These are phyloP conservation scores for Dunckerocampus dactyliophorus DNA, from an alignment of 2,113 vertebrate genomes.

Conservation along the genomic window DNA sequence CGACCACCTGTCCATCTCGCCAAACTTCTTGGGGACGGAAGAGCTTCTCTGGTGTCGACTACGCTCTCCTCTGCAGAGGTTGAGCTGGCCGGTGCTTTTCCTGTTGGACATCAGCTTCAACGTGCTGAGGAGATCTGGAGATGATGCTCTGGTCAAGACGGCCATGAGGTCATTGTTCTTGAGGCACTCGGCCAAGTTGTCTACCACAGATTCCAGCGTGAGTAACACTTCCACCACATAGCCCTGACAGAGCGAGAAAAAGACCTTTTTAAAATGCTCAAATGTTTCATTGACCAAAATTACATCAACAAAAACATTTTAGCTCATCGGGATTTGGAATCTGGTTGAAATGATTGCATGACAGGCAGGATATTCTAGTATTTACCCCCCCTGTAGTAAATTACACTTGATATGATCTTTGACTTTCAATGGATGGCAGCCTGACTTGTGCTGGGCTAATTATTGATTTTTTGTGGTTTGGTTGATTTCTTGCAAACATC, in stretches of 20 bases:
- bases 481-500: too few relatives aligned
- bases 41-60: conserved; percentile 90
- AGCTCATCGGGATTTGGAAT: too few relatives aligned
- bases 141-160: conserved; percentile 83
- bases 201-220: conserved; percentile 90
- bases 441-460: too few relatives aligned
- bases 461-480: too few relatives aligned
- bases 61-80: conserved; percentile 77
- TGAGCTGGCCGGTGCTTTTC: conserved; percentile 89
- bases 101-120: conserved; percentile 82
- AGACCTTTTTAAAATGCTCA: too few relatives aligned
- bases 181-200: conserved; percentile 91
- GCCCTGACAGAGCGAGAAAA: conserved; percentile 70
- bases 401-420: too few relatives aligned
- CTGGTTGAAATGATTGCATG: too few relatives aligned
- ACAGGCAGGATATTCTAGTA: too few relatives aligned
- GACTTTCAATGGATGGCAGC: too few relatives aligned
- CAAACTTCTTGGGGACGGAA: conserved; percentile 93
- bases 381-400: too few relatives aligned
- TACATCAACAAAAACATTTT: background rate
- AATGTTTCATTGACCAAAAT: background rate
- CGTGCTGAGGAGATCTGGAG: conserved; percentile 82
- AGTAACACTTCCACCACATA: conserved; percentile 95
- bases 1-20: conserved; percentile 81
- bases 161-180: conserved; percentile 89